Conservation (phyloP, 2,888 invertebrate species). For the Parnassius apollo region DNA sequence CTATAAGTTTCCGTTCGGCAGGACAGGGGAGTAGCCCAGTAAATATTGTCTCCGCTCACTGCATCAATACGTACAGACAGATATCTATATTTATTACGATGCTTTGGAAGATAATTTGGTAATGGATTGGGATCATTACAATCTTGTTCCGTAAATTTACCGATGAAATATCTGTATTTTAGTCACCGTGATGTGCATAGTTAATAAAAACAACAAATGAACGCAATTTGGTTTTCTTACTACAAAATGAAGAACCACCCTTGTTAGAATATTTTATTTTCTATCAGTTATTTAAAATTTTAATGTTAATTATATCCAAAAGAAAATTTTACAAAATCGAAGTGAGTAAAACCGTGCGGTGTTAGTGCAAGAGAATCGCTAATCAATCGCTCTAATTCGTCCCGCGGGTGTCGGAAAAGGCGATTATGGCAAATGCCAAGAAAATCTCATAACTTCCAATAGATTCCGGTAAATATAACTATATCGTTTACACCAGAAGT, state of each 20-base stretch:
- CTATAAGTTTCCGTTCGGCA: constrained; percentile 81
- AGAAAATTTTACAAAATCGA: too few species aligned
- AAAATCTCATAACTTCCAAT: too few species aligned
- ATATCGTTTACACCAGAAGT: too few species aligned
- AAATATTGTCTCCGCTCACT: constrained; percentile 77
- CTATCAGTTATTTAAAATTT: background rate
- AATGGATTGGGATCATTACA: constrained; percentile 72
- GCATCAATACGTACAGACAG: constrained; percentile 74
- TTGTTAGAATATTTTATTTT: constrained; percentile 25
- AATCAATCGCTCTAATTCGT: too few species aligned
- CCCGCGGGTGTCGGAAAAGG: too few species aligned
- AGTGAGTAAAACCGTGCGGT: too few species aligned
- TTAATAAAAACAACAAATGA: constrained; percentile 46
- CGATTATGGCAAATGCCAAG: too few species aligned
- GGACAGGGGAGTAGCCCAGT: constrained; percentile 75
- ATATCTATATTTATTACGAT: constrained; percentile 76
- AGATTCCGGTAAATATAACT: too few species aligned
- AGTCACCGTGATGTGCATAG: background rate
- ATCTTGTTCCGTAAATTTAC: constrained; percentile 45
- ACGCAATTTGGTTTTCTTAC: constrained; percentile 55
- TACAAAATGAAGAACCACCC: constrained; percentile 32
- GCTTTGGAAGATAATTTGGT: constrained; percentile 73
- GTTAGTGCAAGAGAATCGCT: too few species aligned
- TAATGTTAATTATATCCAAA: background rate
- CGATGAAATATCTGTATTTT: constrained; percentile 3